Conservation (phyloP, 2,888 invertebrate species). For the Epinotia bilunana region DNA sequence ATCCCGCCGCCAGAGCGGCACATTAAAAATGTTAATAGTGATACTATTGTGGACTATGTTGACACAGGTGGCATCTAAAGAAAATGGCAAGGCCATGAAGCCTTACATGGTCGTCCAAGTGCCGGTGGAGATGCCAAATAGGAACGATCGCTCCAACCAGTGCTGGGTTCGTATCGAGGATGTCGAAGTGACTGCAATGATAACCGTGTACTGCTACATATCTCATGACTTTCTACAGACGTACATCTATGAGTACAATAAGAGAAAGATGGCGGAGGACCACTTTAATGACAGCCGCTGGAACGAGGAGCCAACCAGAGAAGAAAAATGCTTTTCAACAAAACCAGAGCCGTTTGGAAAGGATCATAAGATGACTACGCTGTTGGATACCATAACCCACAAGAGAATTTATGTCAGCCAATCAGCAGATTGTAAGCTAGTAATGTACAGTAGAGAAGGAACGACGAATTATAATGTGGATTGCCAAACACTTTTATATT, state of each 20-base stretch:
- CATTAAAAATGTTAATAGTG: conserved; percentile 78
- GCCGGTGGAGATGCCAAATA: conserved; percentile 71
- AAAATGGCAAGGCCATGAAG: conserved; percentile 54
- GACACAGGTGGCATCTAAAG: conserved; percentile 54
- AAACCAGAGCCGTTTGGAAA: conserved; percentile 56
- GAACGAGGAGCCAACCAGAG: conserved; percentile 65
- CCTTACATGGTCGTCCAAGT: conserved; percentile 66
- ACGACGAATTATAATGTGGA: conserved; percentile 71
- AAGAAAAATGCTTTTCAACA: conserved; percentile 56
- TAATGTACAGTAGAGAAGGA: conserved; percentile 75
- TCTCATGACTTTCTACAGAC: conserved; percentile 67
- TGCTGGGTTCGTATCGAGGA: conserved; percentile 79
- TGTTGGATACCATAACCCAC: conserved; percentile 68
- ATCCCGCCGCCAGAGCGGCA: conserved; percentile 70
- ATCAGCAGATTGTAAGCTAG: conserved; percentile 69
- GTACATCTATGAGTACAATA: conserved; percentile 74
- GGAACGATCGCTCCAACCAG: conserved; percentile 75
- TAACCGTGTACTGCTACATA: conserved; percentile 67
- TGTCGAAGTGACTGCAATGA: conserved; percentile 69
- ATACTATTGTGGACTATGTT: conserved; percentile 54
- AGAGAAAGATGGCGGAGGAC: conserved; percentile 72
- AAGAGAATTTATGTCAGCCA: conserved; percentile 72
- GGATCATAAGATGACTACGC: conserved; percentile 71
- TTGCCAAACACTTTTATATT: conserved; percentile 72
- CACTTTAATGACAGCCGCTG: conserved; percentile 72